These are phyloP conservation scores for Orchestes rusci DNA, from an alignment of 2,888 invertebrate species.

Conservation along the genomic window DNA sequence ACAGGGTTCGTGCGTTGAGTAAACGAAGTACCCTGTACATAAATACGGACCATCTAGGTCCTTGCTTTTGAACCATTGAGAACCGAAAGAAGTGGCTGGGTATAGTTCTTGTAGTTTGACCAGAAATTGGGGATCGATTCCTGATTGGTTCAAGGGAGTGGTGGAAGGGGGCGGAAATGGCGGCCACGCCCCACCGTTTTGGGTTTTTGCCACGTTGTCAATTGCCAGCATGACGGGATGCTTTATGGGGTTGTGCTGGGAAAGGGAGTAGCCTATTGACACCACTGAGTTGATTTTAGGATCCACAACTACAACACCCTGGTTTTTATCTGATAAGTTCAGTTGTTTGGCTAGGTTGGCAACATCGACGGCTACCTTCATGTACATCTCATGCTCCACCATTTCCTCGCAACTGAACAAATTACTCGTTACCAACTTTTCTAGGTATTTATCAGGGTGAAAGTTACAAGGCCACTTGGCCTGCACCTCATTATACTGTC, in stretches of 20 bases:
- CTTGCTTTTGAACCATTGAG: conserved; percentile 41
- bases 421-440: conserved; percentile 55
- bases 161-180: conserved; percentile 1
- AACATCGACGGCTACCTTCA: conserved; percentile 53
- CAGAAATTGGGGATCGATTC: conserved; percentile 43
- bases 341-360: conserved; percentile 36
- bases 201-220: conserved; percentile 76
- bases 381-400: conserved; percentile 50
- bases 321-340: conserved; percentile 12
- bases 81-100: conserved; percentile 39
- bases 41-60: conserved; percentile 60
- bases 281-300: conserved; percentile 58
- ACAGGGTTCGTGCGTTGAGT: conserved; percentile 81
- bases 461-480: conserved; percentile 78
- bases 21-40: conserved; percentile 83
- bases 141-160: conserved; percentile 33
- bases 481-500: conserved; percentile 56
- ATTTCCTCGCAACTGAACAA: conserved; percentile 54
- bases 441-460: conserved; percentile 70
- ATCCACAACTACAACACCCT: conserved; percentile 65
- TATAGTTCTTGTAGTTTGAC: conserved; percentile 27
- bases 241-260: conserved; percentile 60
- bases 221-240: conserved; percentile 82
- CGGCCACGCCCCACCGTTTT: conserved; percentile 70
- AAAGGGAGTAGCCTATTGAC: conserved; percentile 56